Evolutionary conservation across 1,140 invertebrate genomes (phyloP), one percentile per base, ranked within the genome.

Genomic region (Pararge aegeria): DNA sequence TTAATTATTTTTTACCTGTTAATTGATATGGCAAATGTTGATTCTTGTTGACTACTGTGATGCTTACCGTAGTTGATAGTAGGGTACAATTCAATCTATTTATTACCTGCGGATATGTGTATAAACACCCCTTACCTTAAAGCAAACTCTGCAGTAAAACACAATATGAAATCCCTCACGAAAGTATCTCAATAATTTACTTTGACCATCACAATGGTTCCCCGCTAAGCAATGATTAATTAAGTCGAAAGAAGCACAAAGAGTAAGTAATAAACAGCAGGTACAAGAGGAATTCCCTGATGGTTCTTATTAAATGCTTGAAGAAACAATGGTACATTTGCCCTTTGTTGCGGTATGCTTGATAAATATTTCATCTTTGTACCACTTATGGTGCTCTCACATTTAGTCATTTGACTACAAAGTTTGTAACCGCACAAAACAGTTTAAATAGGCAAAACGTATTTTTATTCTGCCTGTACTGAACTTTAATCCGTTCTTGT

Each of bases 301-400:
- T 42, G 38, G 38, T 18, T 15, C 38, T 42, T 42, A 42, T 42
- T 42, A 42, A 42, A 42, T 42, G 16, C 9, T 42, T 13, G 10
- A 42, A 18, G 38, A 42, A 42, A 42, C 38, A 42, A 42, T 42
- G 16, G 38, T 5, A 6, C 16, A 1, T 13, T 42, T 4, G 38
- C 15, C 12, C 16, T 42, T 42, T 42, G 38, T 42, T 16, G 38
- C 5, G 16, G 30, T 3, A 34, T 12, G 30, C 30, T 42, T 42
- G 38, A 42, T 16, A 42, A 42, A 16, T 42, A 12, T 42, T 42
- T 42, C 1, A 42, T 42, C 30, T 34, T 34, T 34, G 30, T 34
- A 1, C 30, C 1, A 0, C 10, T 34, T 34, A n/a, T 10, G 7
- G 30, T 10, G 3, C 0, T 27, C 27, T 5, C 27, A 27, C 4